A percentile compares a stretch with the other conserved stretches of the same genome.
Conservation (phyloP, 2,113 vertebrate genomes). For the Aptenodytes forsteri region DNA sequence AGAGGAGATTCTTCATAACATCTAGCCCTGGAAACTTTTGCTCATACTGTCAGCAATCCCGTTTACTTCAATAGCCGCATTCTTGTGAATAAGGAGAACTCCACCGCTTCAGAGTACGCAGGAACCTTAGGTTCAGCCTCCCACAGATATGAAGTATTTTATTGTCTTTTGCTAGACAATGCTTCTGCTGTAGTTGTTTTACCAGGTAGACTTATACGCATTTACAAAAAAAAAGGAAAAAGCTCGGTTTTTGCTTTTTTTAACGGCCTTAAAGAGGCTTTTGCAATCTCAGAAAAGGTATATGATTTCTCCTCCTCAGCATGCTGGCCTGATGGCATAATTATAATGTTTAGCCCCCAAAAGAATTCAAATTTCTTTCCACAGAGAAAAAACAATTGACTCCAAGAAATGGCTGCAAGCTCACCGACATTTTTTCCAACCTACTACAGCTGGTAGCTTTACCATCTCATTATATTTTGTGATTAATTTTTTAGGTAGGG, state of each 20-base stretch:
- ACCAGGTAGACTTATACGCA: neutral
- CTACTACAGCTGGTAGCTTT: neutral
- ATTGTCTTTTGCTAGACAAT: neutral
- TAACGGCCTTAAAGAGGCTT: neutral
- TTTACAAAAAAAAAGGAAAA: neutral
- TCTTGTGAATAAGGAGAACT: slow-evolving; percentile 3
- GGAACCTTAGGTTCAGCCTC: neutral
- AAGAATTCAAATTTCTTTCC: neutral
- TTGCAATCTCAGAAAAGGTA: neutral
- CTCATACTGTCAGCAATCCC: neutral
- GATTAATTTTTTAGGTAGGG: neutral
- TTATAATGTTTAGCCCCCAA: neutral
- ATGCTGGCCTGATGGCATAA: neutral
- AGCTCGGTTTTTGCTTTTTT: neutral
- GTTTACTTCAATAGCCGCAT: neutral
- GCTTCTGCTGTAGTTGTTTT: neutral
- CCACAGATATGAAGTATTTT: neutral
- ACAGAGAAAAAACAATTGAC: neutral
- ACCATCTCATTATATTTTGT: neutral
- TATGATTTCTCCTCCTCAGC: neutral
- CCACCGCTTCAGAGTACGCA: neutral
- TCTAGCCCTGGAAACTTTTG: slow-evolving; percentile 43
- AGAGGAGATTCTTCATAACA: neutral
- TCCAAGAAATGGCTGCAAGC: neutral
- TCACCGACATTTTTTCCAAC: neutral